A percentile compares a stretch with the other conserved stretches of the same genome.
phyloP scores from a whole-genome alignment of 2,888 invertebrate genomes.

The Odontocolon sp. region DNA sequence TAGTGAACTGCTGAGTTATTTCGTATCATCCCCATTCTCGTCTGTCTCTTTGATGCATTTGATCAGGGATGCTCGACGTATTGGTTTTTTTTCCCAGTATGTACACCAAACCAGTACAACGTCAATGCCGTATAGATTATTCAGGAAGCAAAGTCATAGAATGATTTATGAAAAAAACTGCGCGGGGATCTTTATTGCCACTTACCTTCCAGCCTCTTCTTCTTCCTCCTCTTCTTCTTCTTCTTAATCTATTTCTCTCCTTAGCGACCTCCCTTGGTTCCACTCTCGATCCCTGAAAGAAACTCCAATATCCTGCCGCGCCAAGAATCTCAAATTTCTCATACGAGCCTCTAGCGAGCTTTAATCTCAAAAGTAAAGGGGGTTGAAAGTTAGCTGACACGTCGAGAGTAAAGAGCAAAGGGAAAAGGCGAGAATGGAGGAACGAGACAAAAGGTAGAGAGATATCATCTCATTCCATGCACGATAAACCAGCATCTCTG shows the following conservation, averaged over 20 bases:
- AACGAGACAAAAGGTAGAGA: constrained; percentile 48
- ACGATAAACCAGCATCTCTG: neutral
- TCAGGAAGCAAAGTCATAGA: constrained; percentile 24
- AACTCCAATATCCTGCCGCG: constrained; percentile 48
- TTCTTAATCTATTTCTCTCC: neutral
- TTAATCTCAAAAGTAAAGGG: constrained; percentile 38
- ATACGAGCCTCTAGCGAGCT: constrained; percentile 11
- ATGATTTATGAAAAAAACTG: constrained; percentile 48
- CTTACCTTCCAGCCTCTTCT: constrained; percentile 24
- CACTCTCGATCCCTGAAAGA: constrained; percentile 17
- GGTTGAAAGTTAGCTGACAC: neutral
- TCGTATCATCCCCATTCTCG: neutral
- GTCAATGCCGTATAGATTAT: constrained; percentile 32
- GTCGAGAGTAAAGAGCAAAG: neutral
- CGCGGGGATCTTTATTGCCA: constrained; percentile 46
- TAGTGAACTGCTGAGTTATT: neutral
- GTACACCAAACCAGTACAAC: no score
- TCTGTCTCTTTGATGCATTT: constrained; percentile 22
- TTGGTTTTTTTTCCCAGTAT: no score
- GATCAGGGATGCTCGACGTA: no score
- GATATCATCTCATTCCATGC: constrained; percentile 29
- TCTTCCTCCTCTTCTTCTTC: neutral
- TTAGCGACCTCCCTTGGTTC: neutral
- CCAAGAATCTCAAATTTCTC: constrained; percentile 48
- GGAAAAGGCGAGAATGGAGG: neutral